Percentiles rank a stretch among this genome's conserved stretches.
Evolutionary conservation across 2,888 invertebrate genomes (phyloP).

Genomic region (Hypselothyrea guttata): DNA sequence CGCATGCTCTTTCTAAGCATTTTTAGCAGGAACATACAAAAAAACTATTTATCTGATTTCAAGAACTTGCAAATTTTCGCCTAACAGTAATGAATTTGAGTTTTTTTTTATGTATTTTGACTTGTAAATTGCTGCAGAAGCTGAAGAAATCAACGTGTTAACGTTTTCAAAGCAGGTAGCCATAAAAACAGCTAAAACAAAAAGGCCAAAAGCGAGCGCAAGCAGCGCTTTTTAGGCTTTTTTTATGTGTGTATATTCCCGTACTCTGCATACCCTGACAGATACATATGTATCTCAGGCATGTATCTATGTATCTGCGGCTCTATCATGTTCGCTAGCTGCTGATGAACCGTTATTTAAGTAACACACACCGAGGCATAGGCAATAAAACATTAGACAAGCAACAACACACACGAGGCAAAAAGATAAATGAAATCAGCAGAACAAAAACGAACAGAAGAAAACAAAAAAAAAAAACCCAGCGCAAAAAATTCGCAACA

Average conservation of each 20-base stretch:
- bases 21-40: too few relatives aligned
- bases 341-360: conserved; percentile 57
- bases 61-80: too few relatives aligned
- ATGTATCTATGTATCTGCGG: conserved; percentile 25
- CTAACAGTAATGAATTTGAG: too few relatives aligned
- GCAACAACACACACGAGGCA: conserved; percentile 38
- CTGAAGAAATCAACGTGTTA: neutral
- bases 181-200: conserved; percentile 5
- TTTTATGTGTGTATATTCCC: conserved; percentile 16
- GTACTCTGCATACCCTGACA: too few relatives aligned
- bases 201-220: conserved; percentile 21
- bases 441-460: conserved; percentile 29
- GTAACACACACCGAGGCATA: conserved; percentile 48
- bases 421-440: conserved; percentile 59
- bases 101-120: too few relatives aligned
- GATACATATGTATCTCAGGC: neutral
- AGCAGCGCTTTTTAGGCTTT: conserved; percentile 30
- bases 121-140: neutral
- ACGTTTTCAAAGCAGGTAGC: conserved; percentile 31
- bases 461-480: conserved; percentile 9
- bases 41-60: too few relatives aligned
- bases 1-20: too few relatives aligned
- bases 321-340: conserved; percentile 31
- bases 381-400: conserved; percentile 48
- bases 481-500: conserved; percentile 27